Base-by-base conservation (phyloP, 92 coral and sea anemone genomes). In the Virgularia gustaviana region DNA sequence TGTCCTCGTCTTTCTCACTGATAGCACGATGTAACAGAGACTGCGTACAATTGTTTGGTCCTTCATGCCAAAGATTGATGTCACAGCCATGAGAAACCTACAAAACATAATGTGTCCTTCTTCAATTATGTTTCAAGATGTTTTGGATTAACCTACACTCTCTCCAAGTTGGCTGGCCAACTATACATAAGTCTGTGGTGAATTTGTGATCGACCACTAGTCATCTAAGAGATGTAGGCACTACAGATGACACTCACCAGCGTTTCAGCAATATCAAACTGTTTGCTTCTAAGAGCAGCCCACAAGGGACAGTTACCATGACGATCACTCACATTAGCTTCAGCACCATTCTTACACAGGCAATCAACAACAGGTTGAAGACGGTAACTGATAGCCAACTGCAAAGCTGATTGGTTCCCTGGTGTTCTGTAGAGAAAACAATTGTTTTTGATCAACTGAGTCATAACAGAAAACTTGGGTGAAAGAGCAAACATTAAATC, bases 31-130 rank as follows among this genome's bases (percentile, higher is more conserved):
- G 98, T 58, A 92, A 83, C 58, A 92, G 84, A 34, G 98, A 92
- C 83, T 89, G 98, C 79, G 96, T 92, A 68, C 98, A 92, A 60
- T 91, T 96, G 67, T 84, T 92, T 36, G 90, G 96, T 29, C 98
- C 98, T 75, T 84, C 45, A 79, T 86, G 85, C 98, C 98, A 92
- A 49, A 89, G 94, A 78, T 92, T 86, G 27, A 96, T 88, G 49
- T 85, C 84, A 54, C 98, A 89, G n/a, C 96, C 94, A 73, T 89
- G 77, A 49, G 54, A 31, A 8, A 92, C 95, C 98, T 92, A 32
- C n/a, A 32, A 6, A 80, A 5, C n/a, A 29, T 19, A 8, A 38
- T 9, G 25, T 41, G 0, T n/a, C n/a, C n/a, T n/a, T n/a, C n/a
- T n/a, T n/a, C n/a, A n/a, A n/a, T n/a, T n/a, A n/a, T n/a, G n/a